Evolutionary conservation across 2,797 vertebrate genomes (phyloP), one percentile per base, ranked within the genome.

Genomic region (Myotis findleyi): DNA sequence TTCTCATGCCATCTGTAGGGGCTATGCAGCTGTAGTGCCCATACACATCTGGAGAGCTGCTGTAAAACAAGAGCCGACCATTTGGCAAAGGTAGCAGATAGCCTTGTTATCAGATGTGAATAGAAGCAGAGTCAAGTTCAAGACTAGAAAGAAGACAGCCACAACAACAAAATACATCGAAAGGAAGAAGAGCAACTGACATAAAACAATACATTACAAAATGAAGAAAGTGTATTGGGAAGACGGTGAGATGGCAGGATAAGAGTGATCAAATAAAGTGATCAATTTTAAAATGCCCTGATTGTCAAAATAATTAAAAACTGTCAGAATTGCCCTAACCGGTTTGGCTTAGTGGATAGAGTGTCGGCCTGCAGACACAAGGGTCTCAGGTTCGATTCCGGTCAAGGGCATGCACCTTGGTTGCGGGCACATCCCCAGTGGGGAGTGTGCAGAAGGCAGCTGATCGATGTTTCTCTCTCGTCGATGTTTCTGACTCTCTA

Each of bases 1-100:
- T 97, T 95, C 88, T 84, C 71, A 51, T 69, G 88, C 96, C 94
- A 92, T 92, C 84, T 93, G 90, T 44, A 59, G 53, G 25, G 88
- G 66, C 33, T 84, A 3, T 18, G 41, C 93, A 96, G 83, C 92
- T 96, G 95, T 21, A 30, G 53, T 96, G 86, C 90, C 93, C 36
- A 1, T 62, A 72, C 82, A 93, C 94, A 97, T 97, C 95, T 97
- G 96, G 95, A 96, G n/a, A 94, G 7, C 89, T 79, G 75, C 91
- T 96, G 79, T 81, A 87, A 91, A 91, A 51, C 30, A 83, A 81
- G 10, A 95, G 33, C 30, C 57, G 93, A 76, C 71, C 76, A 73
- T 91, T 83, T 94, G 95, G 95, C 83, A 87, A 93, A 94, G 69
- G 90, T 71, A 94, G 55, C 88, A 89, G 87, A 94, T 95, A 94